A percentile compares a stretch with the other conserved stretches of the same genome.
Evolutionary conservation across 2,888 invertebrate species (phyloP).

Genomic region (Nebria brevicollis): DNA sequence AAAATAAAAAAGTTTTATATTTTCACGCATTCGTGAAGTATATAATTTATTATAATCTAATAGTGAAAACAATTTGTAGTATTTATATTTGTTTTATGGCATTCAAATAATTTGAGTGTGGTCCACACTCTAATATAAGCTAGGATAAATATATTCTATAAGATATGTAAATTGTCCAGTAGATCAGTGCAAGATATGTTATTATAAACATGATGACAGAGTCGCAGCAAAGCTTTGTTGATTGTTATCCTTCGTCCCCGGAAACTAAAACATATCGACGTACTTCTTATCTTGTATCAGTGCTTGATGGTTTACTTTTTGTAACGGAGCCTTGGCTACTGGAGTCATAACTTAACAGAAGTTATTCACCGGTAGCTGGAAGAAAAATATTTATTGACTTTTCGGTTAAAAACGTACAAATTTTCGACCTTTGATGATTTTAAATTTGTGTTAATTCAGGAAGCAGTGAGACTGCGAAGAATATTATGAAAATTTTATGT

Average conservation of each 20-base stretch:
- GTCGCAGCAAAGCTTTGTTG: not conserved
- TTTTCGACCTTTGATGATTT: slow-evolving; percentile 21
- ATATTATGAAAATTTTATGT: slow-evolving; percentile 28
- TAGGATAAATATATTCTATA: not conserved
- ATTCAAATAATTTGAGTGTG: no score
- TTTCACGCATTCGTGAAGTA: not conserved
- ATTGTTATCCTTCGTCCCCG: slow-evolving; percentile 28
- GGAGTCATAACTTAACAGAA: slow-evolving; percentile 20
- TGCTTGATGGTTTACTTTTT: slow-evolving; percentile 14
- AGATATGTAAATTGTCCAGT: slow-evolving; percentile 30
- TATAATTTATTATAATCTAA: no score
- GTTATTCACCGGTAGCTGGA: slow-evolving; percentile 33
- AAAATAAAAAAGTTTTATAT: not conserved
- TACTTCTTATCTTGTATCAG: not conserved
- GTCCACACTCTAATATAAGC: not conserved
- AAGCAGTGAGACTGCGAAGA: slow-evolving; percentile 12
- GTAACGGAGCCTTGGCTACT: slow-evolving; percentile 17
- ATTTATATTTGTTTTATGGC: no score
- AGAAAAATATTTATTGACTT: slow-evolving; percentile 18
- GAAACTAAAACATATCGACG: slow-evolving; percentile 32
- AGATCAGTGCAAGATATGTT: slow-evolving; percentile 2
- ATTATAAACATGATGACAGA: slow-evolving; percentile 6
- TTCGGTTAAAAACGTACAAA: slow-evolving; percentile 15
- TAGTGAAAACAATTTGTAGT: no score
- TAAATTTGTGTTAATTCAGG: slow-evolving; percentile 42